phyloP scores from a whole-genome alignment of 2,888 invertebrate species.

The Cistogaster globosa region DNA sequence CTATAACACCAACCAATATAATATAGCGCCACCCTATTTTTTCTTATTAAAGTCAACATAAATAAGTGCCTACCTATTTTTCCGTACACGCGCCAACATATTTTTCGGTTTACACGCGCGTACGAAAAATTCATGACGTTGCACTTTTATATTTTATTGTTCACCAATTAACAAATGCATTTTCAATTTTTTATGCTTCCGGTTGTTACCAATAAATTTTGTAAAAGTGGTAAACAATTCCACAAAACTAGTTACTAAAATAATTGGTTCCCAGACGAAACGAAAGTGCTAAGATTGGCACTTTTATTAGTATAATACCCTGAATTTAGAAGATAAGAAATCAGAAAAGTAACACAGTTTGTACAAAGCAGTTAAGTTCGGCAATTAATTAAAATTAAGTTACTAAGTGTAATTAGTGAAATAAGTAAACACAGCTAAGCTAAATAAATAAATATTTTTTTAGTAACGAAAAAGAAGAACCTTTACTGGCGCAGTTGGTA shows the following conservation, averaged over 20 bases:
- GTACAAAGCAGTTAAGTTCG: too few relatives aligned
- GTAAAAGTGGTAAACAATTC: not conserved
- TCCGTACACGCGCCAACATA: not conserved
- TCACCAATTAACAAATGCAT: not conserved
- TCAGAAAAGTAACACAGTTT: too few relatives aligned
- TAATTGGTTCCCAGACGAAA: not conserved
- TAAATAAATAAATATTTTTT: too few relatives aligned
- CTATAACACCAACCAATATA: not conserved
- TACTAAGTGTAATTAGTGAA: too few relatives aligned
- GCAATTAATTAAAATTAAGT: too few relatives aligned
- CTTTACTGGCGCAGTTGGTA: constrained; percentile 5
- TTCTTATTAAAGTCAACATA: not conserved
- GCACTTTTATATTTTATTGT: not conserved
- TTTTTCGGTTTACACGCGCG: not conserved
- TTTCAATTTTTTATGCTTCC: not conserved
- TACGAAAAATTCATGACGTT: not conserved
- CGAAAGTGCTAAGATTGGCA: not conserved
- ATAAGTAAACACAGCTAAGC: too few relatives aligned
- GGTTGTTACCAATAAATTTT: not conserved
- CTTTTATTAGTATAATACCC: not conserved
- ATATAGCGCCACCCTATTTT: not conserved
- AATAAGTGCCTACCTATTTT: not conserved
- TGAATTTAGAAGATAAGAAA: not conserved
- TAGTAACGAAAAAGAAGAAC: not conserved
- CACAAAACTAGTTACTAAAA: not conserved